Base-by-base conservation (phyloP, 2,797 vertebrate genomes). In the Syngnathus rostellatus region DNA sequence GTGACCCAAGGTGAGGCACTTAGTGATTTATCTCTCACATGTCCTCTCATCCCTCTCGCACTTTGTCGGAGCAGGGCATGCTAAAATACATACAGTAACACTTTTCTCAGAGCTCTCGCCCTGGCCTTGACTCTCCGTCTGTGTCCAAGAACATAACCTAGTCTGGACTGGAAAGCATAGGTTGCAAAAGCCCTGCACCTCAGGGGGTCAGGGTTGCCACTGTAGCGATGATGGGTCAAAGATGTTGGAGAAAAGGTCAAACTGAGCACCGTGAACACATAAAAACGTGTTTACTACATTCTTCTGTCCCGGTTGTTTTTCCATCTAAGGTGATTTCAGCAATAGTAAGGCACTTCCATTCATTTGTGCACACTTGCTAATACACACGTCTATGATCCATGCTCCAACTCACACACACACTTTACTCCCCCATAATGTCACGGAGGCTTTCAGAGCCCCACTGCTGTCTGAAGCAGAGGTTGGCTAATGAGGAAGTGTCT, bases 1-100 rank as follows among this genome's bases (percentile, higher is more conserved):
- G 86, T 88, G 91, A 93, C 92, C 91, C 88, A 89, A 91, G 91
- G 89, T 93, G 91, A 93, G 89, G 83, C 88, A 85, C 86, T 89
- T 81, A 87, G 87, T 91, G 90, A 92, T 93, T 93, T 93, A 93
- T 93, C 85, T 90, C 85, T 82, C 80, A 81, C 79, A 81, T 85
- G 89, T 88, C 85, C 81, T 85, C 87, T 89, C 90, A 87, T 91
- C 85, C 86, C 84, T 83, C 75, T 86, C 75, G 77, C 77, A 74
- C 82, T 67, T 58, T 65, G 80, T 70, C 70, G 69, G 78, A 68
- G 78, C 73, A 71, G 81, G 69, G 73, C 74, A 77, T 71, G 31
- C 77, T 75, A 81, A 69, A 83, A 82, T 43, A 82, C 75, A 71
- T 3, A 45, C 51, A 78, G 77, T 73, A 69, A 67, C 78, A 62